A percentile compares a stretch with the other conserved stretches of the same genome.
These are phyloP conservation scores for Scleropages formosus DNA, from an alignment of 2,797 vertebrate species.

Conservation along the genomic window DNA sequence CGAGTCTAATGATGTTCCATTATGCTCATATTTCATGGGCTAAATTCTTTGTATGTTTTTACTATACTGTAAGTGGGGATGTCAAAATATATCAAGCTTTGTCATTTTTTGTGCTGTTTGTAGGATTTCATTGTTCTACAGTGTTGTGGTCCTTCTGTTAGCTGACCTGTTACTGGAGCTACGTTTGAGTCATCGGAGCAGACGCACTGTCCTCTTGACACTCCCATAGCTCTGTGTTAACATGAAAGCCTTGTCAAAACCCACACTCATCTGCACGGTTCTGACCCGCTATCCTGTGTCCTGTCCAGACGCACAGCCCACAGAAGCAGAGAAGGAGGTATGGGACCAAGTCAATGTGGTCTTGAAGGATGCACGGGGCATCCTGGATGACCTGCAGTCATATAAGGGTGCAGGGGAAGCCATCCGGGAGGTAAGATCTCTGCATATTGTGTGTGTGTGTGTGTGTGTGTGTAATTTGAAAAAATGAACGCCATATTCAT, in stretches of 20 bases:
- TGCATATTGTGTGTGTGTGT: not conserved
- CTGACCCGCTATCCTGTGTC: constrained; percentile 3
- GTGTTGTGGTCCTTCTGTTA: not conserved
- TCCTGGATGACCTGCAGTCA: constrained; percentile 89
- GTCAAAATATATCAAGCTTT: not conserved
- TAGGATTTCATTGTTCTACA: not conserved
- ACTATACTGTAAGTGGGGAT: constrained; percentile 5
- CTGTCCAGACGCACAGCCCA: constrained; percentile 88
- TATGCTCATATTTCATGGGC: not conserved
- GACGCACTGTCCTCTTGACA: not conserved
- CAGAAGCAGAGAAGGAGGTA: constrained; percentile 83
- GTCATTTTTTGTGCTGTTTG: not conserved
- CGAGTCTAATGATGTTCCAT: too few species aligned
- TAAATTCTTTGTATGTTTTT: not conserved
- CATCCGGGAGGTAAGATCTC: constrained; percentile 82
- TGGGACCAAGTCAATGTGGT: constrained; percentile 96
- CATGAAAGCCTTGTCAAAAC: not conserved
- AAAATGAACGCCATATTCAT: not conserved
- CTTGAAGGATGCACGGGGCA: constrained; percentile 84
- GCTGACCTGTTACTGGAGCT: not conserved
- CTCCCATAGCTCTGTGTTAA: not conserved
- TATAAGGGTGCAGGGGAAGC: constrained; percentile 94
- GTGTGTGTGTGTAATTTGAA: not conserved
- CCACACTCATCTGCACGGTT: not conserved
- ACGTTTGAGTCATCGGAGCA: not conserved